phyloP scores from a whole-genome alignment of 2,797 vertebrate genomes.

The Yasuhikotakia modesta region DNA sequence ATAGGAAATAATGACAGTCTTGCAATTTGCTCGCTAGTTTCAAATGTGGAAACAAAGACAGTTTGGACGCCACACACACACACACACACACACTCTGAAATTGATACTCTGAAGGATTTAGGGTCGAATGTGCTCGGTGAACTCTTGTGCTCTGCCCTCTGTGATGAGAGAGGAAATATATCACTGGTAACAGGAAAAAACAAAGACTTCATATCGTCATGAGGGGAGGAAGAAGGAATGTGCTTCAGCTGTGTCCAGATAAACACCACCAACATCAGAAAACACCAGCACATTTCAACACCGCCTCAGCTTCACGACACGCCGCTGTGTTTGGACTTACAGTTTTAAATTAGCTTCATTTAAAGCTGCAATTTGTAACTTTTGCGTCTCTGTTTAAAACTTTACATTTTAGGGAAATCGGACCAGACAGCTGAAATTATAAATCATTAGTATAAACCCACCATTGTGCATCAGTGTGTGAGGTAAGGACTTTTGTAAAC shows the following conservation, averaged over 20 bases:
- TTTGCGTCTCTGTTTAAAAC: no score
- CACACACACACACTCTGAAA: neutral
- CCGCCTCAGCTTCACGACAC: no score
- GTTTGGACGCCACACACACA: neutral
- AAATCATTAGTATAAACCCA: no score
- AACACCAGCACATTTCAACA: neutral
- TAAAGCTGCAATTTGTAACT: neutral
- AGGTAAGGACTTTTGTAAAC: no score
- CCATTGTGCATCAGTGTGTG: no score
- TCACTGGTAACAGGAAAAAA: slow-evolving; percentile 54
- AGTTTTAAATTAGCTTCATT: neutral
- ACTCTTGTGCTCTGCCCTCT: slow-evolving; percentile 41
- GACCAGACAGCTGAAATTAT: no score
- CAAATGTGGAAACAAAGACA: neutral
- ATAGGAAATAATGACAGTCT: neutral
- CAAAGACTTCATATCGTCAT: slow-evolving; percentile 51
- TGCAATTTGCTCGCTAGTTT: neutral
- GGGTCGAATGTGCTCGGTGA: slow-evolving; percentile 38
- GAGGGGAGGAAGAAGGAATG: slow-evolving; percentile 47
- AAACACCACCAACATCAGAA: slow-evolving; percentile 8
- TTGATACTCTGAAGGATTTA: slow-evolving; percentile 41
- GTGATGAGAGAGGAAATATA: slow-evolving; percentile 47
- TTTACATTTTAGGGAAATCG: no score
- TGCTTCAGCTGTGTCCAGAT: slow-evolving; percentile 14
- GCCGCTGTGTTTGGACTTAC: neutral